A percentile compares a stretch with the other conserved stretches of the same genome.
phyloP scores from a whole-genome alignment of 2,113 vertebrate species.

The Vimba vimba region DNA sequence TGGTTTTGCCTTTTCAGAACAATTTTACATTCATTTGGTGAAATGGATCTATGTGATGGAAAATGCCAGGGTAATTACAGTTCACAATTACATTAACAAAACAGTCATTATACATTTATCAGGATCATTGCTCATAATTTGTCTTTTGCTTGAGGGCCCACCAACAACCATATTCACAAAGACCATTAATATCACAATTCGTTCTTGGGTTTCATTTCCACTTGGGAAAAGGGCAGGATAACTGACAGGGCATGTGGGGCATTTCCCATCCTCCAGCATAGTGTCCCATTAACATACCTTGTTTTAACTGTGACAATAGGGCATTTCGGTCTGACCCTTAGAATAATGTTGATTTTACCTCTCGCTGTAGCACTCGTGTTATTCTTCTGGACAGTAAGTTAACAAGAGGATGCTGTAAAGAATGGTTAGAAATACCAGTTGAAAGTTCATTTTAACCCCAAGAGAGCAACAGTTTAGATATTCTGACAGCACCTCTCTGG shows the following conservation, averaged over 20 bases:
- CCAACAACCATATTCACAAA: slow-evolving; percentile 5
- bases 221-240: not conserved
- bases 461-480: slow-evolving; percentile 47
- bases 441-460: slow-evolving; percentile 49
- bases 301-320: not conserved
- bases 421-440: slow-evolving; percentile 30
- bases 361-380: not conserved
- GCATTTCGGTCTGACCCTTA: not conserved
- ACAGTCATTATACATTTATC: slow-evolving; percentile 15
- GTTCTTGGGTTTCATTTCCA: not conserved
- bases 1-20: not conserved
- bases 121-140: slow-evolving; percentile 19
- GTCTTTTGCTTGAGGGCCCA: slow-evolving; percentile 2
- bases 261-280: not conserved
- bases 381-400: not conserved
- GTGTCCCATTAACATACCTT: not conserved
- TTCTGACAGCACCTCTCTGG: slow-evolving; percentile 47
- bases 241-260: not conserved
- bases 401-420: not conserved
- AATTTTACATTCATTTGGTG: not conserved
- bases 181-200: not conserved
- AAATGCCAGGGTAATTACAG: slow-evolving; percentile 6
- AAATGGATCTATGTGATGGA: not conserved
- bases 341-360: slow-evolving; percentile 2
- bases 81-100: slow-evolving; percentile 2